These are phyloP conservation scores for Cynocephalus volans DNA, from an alignment of 2,113 vertebrate species.

Conservation along the genomic window DNA sequence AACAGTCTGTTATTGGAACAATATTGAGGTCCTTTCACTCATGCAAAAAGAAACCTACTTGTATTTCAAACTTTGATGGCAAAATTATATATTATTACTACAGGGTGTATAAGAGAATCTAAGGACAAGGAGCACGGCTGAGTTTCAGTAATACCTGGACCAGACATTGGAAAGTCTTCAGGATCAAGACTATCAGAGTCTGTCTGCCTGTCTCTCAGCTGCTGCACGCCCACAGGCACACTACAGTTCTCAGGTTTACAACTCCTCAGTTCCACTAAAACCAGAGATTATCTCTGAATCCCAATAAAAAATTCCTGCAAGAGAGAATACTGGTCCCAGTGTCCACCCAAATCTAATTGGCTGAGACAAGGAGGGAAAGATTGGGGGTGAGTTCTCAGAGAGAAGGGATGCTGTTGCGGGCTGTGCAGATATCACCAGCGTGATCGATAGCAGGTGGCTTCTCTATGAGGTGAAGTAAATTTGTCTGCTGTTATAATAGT, in stretches of 20 bases:
- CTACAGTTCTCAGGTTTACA: not conserved
- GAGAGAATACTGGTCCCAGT: not conserved
- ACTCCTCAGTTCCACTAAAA: not conserved
- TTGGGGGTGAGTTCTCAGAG: not conserved
- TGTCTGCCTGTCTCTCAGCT: not conserved
- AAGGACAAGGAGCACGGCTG: not conserved
- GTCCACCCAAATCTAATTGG: not conserved
- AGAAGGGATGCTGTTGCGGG: not conserved
- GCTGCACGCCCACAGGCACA: not conserved
- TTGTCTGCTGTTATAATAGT: not conserved
- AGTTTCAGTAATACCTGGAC: not conserved
- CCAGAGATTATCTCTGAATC: not conserved
- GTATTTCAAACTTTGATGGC: not conserved
- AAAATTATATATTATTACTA: not conserved
- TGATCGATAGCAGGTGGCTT: not conserved
- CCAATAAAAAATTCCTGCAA: not conserved
- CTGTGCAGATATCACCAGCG: not conserved
- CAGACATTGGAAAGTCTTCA: not conserved
- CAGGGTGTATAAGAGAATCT: not conserved
- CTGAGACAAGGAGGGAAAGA: not conserved
- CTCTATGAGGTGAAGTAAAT: not conserved
- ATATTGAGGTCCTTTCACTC: not conserved
- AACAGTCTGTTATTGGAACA: not conserved
- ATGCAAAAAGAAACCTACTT: not conserved
- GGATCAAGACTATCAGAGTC: not conserved